These are phyloP conservation scores for Xestia c-nigrum DNA, from an alignment of 2,888 invertebrate genomes.

Conservation along the genomic window DNA sequence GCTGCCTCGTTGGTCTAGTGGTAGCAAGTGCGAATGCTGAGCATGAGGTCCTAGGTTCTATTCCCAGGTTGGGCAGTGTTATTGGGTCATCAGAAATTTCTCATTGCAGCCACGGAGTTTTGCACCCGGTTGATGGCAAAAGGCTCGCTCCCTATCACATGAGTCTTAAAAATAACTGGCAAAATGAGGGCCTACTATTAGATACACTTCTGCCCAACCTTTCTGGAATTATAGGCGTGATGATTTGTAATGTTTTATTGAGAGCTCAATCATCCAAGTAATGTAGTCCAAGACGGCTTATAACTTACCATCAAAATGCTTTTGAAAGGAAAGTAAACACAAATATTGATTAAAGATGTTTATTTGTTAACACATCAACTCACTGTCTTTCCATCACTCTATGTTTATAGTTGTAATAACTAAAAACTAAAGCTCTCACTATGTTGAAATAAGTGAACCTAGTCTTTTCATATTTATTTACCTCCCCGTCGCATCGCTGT, in stretches of 20 bases:
- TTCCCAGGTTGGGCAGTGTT: too few relatives aligned
- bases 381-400: background rate
- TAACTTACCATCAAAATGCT: background rate
- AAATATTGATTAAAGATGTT: background rate
- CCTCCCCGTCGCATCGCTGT: background rate
- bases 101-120: too few relatives aligned
- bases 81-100: too few relatives aligned
- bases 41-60: too few relatives aligned
- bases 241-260: background rate
- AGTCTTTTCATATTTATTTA: background rate
- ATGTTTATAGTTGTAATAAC: conserved; percentile 2
- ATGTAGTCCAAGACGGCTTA: background rate
- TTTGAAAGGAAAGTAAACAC: background rate
- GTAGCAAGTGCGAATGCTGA: too few relatives aligned
- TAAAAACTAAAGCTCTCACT: conserved; percentile 1
- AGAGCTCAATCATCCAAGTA: background rate
- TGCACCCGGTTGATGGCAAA: too few relatives aligned
- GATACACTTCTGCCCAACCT: too few relatives aligned
- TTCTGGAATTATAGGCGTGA: too few relatives aligned
- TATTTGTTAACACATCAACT: background rate
- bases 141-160: too few relatives aligned
- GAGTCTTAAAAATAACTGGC: too few relatives aligned
- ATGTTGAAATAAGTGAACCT: background rate
- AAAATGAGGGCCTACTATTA: too few relatives aligned
- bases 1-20: too few relatives aligned